phyloP scores from a whole-genome alignment of 2,797 vertebrate species.

The Buceros bicornis region DNA sequence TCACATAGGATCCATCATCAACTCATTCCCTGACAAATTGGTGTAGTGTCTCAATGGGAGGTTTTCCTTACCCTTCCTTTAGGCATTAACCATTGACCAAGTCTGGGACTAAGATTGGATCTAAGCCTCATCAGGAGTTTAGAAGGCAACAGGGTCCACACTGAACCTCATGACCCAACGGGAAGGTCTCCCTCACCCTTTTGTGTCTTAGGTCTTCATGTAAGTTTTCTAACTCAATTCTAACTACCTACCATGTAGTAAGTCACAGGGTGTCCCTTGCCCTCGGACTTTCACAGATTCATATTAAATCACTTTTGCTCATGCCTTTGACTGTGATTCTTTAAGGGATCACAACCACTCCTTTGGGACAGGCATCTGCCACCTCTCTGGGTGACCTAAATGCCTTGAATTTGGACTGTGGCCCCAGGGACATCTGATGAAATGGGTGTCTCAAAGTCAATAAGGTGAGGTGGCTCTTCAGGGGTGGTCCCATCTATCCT shows the following conservation, averaged over 20 bases:
- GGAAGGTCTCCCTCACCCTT: no score
- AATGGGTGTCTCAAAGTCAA: background rate
- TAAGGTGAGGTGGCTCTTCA: background rate
- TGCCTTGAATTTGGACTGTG: fast-evolving
- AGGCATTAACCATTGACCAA: background rate
- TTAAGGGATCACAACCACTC: background rate
- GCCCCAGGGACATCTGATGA: background rate
- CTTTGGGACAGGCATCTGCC: background rate
- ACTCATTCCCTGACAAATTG: background rate
- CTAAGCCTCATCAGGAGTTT: background rate
- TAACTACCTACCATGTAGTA: background rate
- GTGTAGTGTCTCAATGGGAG: background rate
- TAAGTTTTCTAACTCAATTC: no score
- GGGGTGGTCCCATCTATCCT: background rate
- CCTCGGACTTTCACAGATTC: background rate
- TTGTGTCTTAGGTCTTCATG: no score
- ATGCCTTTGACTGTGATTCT: background rate
- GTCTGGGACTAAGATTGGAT: background rate
- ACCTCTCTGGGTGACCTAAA: background rate
- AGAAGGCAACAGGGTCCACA: no score
- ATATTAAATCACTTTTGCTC: background rate
- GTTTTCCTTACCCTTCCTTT: background rate
- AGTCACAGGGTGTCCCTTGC: background rate
- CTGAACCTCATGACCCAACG: no score
- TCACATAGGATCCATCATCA: background rate